Conservation (phyloP, 2,113 vertebrate species). For the Bothrops jararaca region DNA sequence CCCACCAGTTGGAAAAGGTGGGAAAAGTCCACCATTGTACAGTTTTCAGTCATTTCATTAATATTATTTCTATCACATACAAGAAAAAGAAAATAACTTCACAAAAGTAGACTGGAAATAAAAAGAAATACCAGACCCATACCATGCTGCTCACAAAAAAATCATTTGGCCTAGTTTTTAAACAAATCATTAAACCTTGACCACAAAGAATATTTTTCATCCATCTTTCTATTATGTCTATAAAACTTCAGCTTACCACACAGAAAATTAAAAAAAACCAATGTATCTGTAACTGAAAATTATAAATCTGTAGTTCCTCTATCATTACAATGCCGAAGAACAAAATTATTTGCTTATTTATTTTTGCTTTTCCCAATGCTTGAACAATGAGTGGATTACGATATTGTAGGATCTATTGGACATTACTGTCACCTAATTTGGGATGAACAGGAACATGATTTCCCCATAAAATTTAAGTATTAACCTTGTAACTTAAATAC, state of each 20-base stretch:
- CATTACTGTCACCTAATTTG: neutral
- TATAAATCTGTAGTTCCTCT: neutral
- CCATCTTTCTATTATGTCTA: neutral
- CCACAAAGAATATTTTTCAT: neutral
- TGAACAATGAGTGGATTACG: neutral
- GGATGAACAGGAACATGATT: neutral
- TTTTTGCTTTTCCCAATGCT: neutral
- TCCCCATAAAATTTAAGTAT: neutral
- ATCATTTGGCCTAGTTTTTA: neutral
- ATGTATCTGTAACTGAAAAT: neutral
- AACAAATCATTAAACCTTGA: neutral
- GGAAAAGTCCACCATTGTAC: neutral
- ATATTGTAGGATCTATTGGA: neutral
- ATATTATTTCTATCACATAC: neutral
- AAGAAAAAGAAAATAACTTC: neutral
- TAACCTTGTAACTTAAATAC: neutral
- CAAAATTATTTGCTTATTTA: neutral
- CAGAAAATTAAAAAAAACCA: neutral
- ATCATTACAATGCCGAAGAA: neutral
- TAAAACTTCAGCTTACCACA: neutral
- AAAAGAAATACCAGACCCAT: neutral
- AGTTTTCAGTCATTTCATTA: neutral
- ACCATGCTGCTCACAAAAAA: neutral
- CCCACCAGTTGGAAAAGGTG: neutral
- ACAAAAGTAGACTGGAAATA: neutral